Percentiles rank a stretch among this genome's conserved stretches.
Conservation (phyloP, 2,888 invertebrate species). For the Nesidiocoris tenuis region DNA sequence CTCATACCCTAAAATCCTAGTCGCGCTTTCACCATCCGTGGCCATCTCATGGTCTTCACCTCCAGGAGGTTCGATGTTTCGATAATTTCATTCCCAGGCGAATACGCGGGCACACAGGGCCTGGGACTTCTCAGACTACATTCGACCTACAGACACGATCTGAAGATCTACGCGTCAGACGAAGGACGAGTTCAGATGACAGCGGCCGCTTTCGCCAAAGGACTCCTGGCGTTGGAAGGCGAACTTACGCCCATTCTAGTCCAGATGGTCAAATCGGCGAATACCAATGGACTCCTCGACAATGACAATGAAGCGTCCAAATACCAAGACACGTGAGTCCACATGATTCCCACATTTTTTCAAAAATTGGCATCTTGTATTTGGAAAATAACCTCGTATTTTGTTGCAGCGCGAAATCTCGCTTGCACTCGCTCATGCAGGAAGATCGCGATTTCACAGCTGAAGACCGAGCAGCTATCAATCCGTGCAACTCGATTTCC, state of each 20-base stretch:
- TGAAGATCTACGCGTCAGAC: conserved; percentile 99
- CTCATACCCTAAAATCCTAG: too few relatives aligned
- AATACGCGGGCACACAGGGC: conserved; percentile 91
- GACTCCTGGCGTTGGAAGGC: conserved; percentile 93
- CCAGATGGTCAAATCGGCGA: conserved; percentile 99
- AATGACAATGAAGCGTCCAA: conserved; percentile 97
- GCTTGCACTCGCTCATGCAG: conserved; percentile 89
- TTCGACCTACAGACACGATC: conserved; percentile 96
- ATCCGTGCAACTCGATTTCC: conserved; percentile 89
- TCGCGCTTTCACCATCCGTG: too few relatives aligned
- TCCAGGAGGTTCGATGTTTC: conserved; percentile 5
- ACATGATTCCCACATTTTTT: not conserved
- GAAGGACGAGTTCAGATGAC: conserved; percentile 99
- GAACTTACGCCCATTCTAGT: conserved; percentile 98
- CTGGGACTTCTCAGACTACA: conserved; percentile 91
- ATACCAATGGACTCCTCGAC: conserved; percentile 95
- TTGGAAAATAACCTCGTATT: too few relatives aligned
- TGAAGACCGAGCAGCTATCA: conserved; percentile 82
- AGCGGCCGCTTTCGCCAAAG: conserved; percentile 98
- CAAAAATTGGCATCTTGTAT: too few relatives aligned
- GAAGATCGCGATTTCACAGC: conserved; percentile 80
- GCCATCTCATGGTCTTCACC: too few relatives aligned
- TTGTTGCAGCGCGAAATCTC: conserved; percentile 81
- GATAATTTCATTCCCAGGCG: conserved; percentile 57
- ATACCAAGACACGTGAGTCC: conserved; percentile 83